phyloP scores from a whole-genome alignment of 2,888 invertebrate species.

The Escarpia spicata region DNA sequence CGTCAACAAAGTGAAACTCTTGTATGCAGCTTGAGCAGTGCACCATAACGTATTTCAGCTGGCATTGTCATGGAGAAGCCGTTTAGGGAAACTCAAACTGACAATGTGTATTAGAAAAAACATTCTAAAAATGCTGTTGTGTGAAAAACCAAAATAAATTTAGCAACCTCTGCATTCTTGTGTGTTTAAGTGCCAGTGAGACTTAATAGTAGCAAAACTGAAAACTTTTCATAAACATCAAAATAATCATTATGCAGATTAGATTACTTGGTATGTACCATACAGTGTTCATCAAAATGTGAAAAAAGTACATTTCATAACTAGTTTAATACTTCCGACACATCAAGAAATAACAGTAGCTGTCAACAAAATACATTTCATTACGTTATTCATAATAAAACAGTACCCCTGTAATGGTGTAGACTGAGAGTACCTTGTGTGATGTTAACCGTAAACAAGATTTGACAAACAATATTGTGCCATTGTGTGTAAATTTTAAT shows the following conservation, averaged over 20 bases:
- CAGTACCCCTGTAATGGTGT: no score
- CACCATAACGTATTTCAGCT: no score
- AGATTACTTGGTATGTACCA: no score
- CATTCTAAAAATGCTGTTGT: background rate
- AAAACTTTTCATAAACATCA: background rate
- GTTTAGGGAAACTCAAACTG: background rate
- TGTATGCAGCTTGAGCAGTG: conserved; percentile 42
- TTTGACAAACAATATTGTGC: no score
- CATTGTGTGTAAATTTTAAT: no score
- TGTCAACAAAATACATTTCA: no score
- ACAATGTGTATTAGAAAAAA: background rate
- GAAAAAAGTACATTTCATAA: no score
- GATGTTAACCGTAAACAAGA: no score
- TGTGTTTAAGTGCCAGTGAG: background rate
- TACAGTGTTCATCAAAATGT: no score
- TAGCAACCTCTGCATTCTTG: background rate
- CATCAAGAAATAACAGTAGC: background rate
- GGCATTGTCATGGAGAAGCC: background rate
- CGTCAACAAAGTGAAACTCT: conserved; percentile 56
- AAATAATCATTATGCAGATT: no score
- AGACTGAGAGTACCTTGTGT: no score
- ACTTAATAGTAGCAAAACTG: background rate
- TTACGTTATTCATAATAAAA: no score
- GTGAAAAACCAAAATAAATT: background rate
- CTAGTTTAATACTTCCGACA: background rate